phyloP scores from a whole-genome alignment of 1,140 invertebrate genomes.

The Heliconius eleuchia region DNA sequence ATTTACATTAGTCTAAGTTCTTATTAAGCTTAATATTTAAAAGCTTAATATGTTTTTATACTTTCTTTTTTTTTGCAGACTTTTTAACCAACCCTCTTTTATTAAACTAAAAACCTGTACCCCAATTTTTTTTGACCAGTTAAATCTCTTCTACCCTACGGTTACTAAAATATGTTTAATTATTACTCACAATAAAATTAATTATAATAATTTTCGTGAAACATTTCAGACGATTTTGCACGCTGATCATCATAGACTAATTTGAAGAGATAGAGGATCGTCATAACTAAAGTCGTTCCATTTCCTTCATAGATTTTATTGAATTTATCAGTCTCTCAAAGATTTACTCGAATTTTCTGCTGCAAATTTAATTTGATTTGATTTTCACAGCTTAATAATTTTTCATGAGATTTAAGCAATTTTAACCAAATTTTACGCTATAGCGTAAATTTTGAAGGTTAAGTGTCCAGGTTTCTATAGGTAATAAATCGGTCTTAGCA shows the following conservation, averaged over 20 bases:
- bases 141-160: too few species aligned
- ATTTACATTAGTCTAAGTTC: too few species aligned
- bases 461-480: too few species aligned
- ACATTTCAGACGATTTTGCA: background rate
- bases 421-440: background rate
- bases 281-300: background rate
- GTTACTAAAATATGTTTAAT: too few species aligned
- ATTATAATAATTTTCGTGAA: background rate
- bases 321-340: background rate
- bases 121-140: too few species aligned
- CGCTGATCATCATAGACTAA: background rate
- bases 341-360: background rate
- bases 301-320: background rate
- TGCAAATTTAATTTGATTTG: background rate
- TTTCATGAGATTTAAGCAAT: background rate
- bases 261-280: background rate
- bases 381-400: background rate
- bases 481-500: too few species aligned
- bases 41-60: too few species aligned
- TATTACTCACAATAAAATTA: background rate
- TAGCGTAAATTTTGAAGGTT: too few species aligned
- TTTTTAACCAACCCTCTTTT: too few species aligned
- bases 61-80: too few species aligned
- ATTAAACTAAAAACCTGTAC: background rate
- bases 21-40: too few species aligned